Evolutionary conservation across 2,113 vertebrate species (phyloP).

Genomic region (Ceyx margarethae): DNA sequence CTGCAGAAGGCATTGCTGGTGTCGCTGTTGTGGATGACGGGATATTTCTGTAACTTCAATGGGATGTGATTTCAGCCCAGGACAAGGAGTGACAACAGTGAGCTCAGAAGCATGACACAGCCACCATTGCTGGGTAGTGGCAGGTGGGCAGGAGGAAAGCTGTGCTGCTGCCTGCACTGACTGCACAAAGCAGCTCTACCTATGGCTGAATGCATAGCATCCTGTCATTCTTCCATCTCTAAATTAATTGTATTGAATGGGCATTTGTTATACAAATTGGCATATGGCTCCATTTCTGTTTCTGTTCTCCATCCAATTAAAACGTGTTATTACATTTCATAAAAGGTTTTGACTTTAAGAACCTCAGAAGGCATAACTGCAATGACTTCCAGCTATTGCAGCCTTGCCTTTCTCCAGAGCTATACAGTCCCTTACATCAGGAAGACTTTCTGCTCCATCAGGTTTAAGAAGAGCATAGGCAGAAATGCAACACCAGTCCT

Average conservation of each 20-base stretch:
- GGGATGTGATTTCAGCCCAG: neutral
- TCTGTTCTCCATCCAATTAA: slow-evolving; percentile 5
- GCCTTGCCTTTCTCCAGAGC: neutral
- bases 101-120: fast-evolving
- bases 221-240: neutral
- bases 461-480: neutral
- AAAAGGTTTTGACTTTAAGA: neutral
- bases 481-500: neutral
- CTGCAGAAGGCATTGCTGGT: fast-evolving
- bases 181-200: neutral
- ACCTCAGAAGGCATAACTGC: neutral
- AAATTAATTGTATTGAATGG: slow-evolving; percentile 36
- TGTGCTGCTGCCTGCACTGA: fast-evolving
- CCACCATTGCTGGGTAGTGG: neutral
- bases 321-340: slow-evolving; percentile 17
- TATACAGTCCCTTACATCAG: neutral
- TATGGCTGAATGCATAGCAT: neutral
- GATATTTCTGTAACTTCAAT: neutral
- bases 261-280: neutral
- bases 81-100: fast-evolving
- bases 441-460: neutral
- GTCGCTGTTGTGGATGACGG: neutral
- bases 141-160: neutral
- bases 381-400: neutral
- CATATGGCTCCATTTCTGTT: neutral